Conservation (phyloP, 2,113 vertebrate species). For the Cavia aperea region DNA sequence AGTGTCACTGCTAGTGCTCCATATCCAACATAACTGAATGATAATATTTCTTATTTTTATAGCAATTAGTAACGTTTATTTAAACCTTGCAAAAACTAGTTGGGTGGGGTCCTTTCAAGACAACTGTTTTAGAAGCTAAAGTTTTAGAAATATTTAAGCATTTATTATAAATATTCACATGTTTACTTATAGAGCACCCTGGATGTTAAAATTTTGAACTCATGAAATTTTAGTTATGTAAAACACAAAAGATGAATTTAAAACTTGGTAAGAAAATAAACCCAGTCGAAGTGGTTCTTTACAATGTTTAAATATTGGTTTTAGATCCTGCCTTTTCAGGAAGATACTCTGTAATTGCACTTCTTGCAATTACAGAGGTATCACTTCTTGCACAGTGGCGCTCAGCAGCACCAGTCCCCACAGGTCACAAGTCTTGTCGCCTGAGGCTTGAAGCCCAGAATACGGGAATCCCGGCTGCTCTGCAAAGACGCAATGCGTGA, state of each 20-base stretch:
- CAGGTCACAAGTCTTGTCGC: background rate
- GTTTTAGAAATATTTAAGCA: background rate
- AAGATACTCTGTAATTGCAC: background rate
- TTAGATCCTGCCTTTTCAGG: background rate
- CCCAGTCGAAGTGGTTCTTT: background rate
- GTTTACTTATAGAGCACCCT: background rate
- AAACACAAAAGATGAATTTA: background rate
- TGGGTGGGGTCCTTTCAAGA: background rate
- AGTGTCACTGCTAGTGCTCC: background rate
- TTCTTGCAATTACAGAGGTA: background rate
- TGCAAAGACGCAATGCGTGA: background rate
- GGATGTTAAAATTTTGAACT: constrained; percentile 7
- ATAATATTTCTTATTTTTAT: background rate
- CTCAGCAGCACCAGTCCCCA: too few species aligned
- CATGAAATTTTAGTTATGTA: background rate
- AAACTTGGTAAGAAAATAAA: background rate
- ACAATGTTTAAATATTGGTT: constrained; percentile 21
- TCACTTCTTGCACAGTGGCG: background rate
- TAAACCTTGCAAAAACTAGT: background rate
- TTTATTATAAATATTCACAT: constrained; percentile 36
- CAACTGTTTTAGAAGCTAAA: background rate
- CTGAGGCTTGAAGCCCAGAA: background rate
- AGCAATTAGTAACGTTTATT: background rate
- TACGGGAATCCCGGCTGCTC: background rate
- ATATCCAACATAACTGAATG: background rate